Evolutionary conservation across 2,888 invertebrate species (phyloP).

Genomic region (Acanthosepion lycidas): DNA sequence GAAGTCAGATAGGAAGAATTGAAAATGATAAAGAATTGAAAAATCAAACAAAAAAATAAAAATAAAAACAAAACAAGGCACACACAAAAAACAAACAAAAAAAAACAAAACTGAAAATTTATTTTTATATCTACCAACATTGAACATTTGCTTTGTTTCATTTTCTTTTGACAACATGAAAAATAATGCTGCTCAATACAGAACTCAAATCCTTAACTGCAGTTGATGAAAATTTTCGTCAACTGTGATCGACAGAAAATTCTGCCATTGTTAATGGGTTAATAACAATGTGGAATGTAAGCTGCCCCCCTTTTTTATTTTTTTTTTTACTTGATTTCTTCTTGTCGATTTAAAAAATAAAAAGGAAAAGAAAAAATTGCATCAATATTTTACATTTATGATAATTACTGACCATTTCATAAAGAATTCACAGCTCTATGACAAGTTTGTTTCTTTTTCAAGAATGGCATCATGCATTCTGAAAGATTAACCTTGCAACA

Average conservation of each 20-base stretch:
- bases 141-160: too few relatives aligned
- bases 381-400: neutral
- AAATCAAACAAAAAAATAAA: too few relatives aligned
- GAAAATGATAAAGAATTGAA: too few relatives aligned
- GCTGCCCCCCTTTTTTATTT: neutral
- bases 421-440: constrained; percentile 11
- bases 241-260: too few relatives aligned
- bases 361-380: neutral
- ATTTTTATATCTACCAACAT: too few relatives aligned
- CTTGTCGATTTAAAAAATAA: neutral
- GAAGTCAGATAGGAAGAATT: too few relatives aligned
- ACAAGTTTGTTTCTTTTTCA: neutral
- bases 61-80: too few relatives aligned
- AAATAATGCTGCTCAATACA: neutral
- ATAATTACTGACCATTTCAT: neutral
- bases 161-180: too few relatives aligned
- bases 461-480: neutral
- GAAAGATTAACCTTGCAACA: neutral
- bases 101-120: too few relatives aligned
- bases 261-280: too few relatives aligned
- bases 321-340: neutral
- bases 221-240: too few relatives aligned
- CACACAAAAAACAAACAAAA: too few relatives aligned
- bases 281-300: constrained; percentile 7
- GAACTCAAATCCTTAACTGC: neutral